Percentiles rank a stretch among this genome's conserved stretches.
These are phyloP conservation scores for Paradisaea rubra DNA, from an alignment of 2,113 vertebrate species.

Conservation along the genomic window DNA sequence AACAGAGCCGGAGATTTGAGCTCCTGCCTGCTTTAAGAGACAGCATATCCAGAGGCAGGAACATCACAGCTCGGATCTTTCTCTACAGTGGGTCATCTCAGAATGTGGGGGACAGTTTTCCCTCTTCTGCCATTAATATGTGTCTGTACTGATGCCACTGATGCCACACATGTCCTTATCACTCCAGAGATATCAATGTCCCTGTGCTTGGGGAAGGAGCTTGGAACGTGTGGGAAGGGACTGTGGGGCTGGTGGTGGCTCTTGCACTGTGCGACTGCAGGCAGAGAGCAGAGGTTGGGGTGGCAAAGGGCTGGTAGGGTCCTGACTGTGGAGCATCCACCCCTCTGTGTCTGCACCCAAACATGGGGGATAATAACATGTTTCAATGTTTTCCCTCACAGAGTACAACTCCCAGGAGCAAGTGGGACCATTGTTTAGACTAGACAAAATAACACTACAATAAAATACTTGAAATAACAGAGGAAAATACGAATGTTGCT, in stretches of 20 bases:
- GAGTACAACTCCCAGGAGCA: background rate
- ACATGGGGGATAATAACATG: background rate
- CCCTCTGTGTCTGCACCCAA: background rate
- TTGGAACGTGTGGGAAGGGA: accelerated
- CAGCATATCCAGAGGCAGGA: background rate
- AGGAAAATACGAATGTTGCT: background rate
- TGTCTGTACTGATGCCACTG: background rate
- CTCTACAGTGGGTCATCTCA: background rate
- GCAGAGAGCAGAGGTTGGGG: background rate
- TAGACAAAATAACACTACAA: background rate
- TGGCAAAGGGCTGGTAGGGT: background rate
- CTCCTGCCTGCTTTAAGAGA: background rate
- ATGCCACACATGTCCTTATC: background rate
- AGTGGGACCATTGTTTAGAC: background rate
- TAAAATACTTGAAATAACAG: background rate
- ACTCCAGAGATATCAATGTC: background rate
- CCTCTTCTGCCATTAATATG: background rate
- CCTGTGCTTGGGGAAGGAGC: background rate
- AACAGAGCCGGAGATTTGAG: background rate
- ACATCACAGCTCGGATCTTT: background rate
- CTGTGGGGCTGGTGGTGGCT: background rate
- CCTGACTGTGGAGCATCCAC: background rate
- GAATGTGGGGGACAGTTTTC: background rate
- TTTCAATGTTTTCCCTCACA: background rate
- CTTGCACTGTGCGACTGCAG: background rate